A percentile compares a stretch with the other conserved stretches of the same genome.
phyloP scores from a whole-genome alignment of 2,113 vertebrate species.

The Macquaria australasica region DNA sequence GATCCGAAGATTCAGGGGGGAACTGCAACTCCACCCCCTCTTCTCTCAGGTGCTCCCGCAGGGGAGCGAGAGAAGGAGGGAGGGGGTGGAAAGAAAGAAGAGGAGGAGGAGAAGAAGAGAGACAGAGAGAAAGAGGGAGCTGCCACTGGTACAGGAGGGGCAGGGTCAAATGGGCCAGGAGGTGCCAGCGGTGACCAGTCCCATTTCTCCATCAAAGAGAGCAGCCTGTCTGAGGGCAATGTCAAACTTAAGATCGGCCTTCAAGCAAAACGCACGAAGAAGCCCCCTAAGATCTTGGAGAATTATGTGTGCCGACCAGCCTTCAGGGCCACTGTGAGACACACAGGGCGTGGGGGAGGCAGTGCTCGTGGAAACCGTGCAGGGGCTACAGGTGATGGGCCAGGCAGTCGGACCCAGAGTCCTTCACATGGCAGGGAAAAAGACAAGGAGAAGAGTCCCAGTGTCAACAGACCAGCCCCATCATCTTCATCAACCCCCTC shows the following conservation, averaged over 20 bases:
- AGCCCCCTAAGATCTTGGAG: slow-evolving; percentile 97
- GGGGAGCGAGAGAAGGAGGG: slow-evolving; percentile 84
- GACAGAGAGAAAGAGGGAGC: slow-evolving; percentile 82
- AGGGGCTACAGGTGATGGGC: slow-evolving; percentile 62
- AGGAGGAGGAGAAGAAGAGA: slow-evolving; percentile 84
- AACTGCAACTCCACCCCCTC: slow-evolving; percentile 80
- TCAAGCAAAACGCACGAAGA: slow-evolving; percentile 96
- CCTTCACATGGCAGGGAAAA: slow-evolving; percentile 78
- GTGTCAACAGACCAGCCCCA: slow-evolving; percentile 66
- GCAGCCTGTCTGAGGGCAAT: slow-evolving; percentile 94
- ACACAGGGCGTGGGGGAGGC: slow-evolving; percentile 76
- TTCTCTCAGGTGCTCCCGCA: slow-evolving; percentile 71
- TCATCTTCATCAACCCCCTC: slow-evolving; percentile 66
- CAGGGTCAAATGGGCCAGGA: slow-evolving; percentile 59
- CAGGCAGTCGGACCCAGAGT: slow-evolving; percentile 61
- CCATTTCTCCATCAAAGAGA: slow-evolving; percentile 96
- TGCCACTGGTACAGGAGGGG: slow-evolving; percentile 39
- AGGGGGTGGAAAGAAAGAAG: slow-evolving; percentile 84
- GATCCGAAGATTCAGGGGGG: slow-evolving; percentile 86
- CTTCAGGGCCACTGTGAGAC: slow-evolving; percentile 92
- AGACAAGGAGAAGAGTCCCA: slow-evolving; percentile 79
- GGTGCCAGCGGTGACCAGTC: slow-evolving; percentile 79
- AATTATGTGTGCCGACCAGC: slow-evolving; percentile 98
- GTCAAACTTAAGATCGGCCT: slow-evolving; percentile 98
- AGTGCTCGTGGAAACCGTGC: slow-evolving; percentile 75